Evolutionary conservation across 2,113 vertebrate species (phyloP).

Genomic region (Calypte anna): DNA sequence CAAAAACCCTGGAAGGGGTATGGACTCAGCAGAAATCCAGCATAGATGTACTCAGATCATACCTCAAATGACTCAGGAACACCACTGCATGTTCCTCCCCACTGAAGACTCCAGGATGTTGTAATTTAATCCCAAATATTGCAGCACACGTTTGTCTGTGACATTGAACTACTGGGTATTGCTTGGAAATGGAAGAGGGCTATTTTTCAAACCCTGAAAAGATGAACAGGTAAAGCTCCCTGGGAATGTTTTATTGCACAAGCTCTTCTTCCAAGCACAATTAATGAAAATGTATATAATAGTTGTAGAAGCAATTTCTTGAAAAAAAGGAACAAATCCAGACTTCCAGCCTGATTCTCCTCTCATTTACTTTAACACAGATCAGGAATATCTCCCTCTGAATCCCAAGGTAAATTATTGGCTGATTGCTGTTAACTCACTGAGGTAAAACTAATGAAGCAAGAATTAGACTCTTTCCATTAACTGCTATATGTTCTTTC

Average conservation of each 20-base stretch:
- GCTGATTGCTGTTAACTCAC: slow-evolving; percentile 37
- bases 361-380: background rate
- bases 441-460: slow-evolving; percentile 34
- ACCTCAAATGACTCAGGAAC: slow-evolving; percentile 13
- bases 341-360: background rate
- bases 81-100: background rate
- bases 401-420: slow-evolving; percentile 21
- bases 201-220: slow-evolving; percentile 48
- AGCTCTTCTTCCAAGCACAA: slow-evolving; percentile 16
- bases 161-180: slow-evolving; percentile 52
- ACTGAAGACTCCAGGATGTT: background rate
- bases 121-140: slow-evolving; percentile 40
- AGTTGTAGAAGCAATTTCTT: slow-evolving; percentile 4
- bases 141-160: slow-evolving; percentile 44
- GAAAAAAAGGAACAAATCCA: background rate
- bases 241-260: slow-evolving; percentile 33
- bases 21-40: background rate
- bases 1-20: background rate
- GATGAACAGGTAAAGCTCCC: slow-evolving; percentile 32
- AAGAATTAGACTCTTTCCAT: slow-evolving; percentile 38
- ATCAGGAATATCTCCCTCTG: background rate
- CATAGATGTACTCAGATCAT: background rate
- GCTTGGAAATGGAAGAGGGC: slow-evolving; percentile 49
- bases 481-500: slow-evolving; percentile 38
- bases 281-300: slow-evolving; percentile 42